These are phyloP conservation scores for Tetranychus truncatus DNA, from an alignment of 2,888 invertebrate species.

Conservation along the genomic window DNA sequence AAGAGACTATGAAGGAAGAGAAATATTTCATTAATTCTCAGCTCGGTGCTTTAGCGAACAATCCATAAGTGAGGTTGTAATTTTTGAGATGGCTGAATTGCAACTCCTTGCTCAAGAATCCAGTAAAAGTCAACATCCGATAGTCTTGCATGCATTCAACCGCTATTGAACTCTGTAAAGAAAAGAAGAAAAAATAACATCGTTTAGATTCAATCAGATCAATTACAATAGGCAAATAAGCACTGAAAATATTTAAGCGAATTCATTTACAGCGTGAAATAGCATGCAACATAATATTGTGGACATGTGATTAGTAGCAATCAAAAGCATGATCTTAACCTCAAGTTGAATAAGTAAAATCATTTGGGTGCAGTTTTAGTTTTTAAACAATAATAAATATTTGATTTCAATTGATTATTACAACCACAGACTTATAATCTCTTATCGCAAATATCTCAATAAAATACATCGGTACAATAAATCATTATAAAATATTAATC, in stretches of 20 bases:
- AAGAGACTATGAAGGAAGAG: too few species aligned
- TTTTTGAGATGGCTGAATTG: constrained; percentile 77
- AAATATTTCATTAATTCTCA: constrained; percentile 38
- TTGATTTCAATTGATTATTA: too few species aligned
- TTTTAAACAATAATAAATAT: too few species aligned
- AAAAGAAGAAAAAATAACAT: neutral
- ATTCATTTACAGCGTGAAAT: neutral
- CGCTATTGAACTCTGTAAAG: constrained; percentile 50
- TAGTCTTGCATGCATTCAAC: constrained; percentile 53
- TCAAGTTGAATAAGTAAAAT: too few species aligned
- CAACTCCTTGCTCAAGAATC: constrained; percentile 25
- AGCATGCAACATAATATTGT: too few species aligned
- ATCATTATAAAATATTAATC: too few species aligned
- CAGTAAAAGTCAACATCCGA: constrained; percentile 20
- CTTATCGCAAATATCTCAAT: too few species aligned
- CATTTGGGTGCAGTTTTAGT: too few species aligned
- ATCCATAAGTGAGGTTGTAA: constrained; percentile 82
- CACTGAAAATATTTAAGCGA: neutral
- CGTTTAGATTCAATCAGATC: neutral
- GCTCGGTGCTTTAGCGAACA: constrained; percentile 77
- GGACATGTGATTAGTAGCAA: too few species aligned
- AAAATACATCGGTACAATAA: too few species aligned
- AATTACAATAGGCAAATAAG: neutral
- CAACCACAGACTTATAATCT: too few species aligned
- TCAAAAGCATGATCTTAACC: too few species aligned